Evolutionary conservation across 2,888 invertebrate genomes (phyloP).

Genomic region (Sarcophaga variegata): DNA sequence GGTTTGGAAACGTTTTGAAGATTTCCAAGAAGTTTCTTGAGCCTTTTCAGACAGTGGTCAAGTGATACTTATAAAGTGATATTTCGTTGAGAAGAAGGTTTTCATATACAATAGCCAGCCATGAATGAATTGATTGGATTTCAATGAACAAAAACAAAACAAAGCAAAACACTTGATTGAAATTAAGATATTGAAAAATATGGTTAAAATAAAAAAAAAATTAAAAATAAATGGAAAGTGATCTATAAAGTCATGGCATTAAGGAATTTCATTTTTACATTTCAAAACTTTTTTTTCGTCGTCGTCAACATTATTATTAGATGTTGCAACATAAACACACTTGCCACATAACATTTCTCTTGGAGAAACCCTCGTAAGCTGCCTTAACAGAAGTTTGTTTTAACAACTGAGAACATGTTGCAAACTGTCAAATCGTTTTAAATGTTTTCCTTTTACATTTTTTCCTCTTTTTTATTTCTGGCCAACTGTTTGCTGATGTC

Average conservation of each 20-base stretch:
- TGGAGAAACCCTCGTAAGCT: constrained; percentile 22
- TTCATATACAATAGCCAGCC: neutral
- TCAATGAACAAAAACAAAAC: neutral
- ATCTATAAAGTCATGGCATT: no score
- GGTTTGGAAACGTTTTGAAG: constrained; percentile 21
- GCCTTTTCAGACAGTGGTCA: neutral
- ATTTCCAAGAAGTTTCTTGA: constrained; percentile 5
- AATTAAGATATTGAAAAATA: neutral
- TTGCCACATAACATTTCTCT: constrained; percentile 55
- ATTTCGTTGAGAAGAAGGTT: neutral
- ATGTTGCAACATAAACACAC: constrained; percentile 68
- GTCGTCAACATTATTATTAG: constrained; percentile 65
- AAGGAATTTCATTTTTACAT: no score
- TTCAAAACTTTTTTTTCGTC: neutral
- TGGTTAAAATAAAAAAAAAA: neutral
- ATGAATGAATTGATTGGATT: constrained; percentile 34
- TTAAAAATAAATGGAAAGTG: neutral
- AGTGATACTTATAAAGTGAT: constrained; percentile 8
- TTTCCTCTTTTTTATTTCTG: neutral
- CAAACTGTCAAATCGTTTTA: constrained; percentile 65
- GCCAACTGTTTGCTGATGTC: constrained; percentile 29
- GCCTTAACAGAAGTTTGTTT: constrained; percentile 66
- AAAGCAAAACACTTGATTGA: constrained; percentile 13
- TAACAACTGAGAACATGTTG: constrained; percentile 65
- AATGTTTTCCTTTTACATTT: neutral